These are phyloP conservation scores for Pelecanus crispus DNA, from an alignment of 2,113 vertebrate genomes.

Conservation along the genomic window DNA sequence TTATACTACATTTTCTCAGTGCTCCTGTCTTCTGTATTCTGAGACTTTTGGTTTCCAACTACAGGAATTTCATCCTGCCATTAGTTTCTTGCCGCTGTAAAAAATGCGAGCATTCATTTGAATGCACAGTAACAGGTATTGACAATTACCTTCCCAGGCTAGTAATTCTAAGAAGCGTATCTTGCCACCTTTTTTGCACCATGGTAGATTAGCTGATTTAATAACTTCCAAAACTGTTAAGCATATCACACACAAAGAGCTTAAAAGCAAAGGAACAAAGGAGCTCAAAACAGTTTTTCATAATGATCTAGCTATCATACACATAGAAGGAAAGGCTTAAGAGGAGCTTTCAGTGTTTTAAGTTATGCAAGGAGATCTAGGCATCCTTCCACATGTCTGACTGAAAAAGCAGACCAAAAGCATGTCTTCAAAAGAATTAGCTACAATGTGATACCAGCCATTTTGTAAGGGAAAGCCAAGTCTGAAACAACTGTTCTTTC, in stretches of 20 bases:
- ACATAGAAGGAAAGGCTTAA: not conserved
- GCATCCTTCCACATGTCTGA: not conserved
- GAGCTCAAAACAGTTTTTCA: not conserved
- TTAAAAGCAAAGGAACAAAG: not conserved
- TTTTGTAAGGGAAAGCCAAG: not conserved
- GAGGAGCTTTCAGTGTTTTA: not conserved
- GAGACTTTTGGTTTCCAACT: constrained; percentile 10
- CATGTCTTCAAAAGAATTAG: constrained; percentile 28
- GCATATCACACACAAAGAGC: not conserved
- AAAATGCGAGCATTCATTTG: constrained; percentile 39
- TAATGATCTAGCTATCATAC: not conserved
- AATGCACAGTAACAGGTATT: constrained; percentile 26
- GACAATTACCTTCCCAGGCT: constrained; percentile 25
- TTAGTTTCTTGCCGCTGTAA: not conserved
- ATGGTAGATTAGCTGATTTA: not conserved
- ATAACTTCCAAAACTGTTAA: constrained; percentile 10
- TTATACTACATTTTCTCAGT: not conserved
- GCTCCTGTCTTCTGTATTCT: not conserved
- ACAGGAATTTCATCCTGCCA: constrained; percentile 39
- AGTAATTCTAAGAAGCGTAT: constrained; percentile 34
- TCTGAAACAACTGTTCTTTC: constrained; percentile 45
- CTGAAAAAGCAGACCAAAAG: not conserved
- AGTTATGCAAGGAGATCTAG: not conserved
- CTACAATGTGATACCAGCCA: not conserved
- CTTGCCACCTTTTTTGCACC: not conserved